These are phyloP conservation scores for Allophyes oxyacanthae DNA, from an alignment of 2,888 invertebrate genomes.

Conservation along the genomic window DNA sequence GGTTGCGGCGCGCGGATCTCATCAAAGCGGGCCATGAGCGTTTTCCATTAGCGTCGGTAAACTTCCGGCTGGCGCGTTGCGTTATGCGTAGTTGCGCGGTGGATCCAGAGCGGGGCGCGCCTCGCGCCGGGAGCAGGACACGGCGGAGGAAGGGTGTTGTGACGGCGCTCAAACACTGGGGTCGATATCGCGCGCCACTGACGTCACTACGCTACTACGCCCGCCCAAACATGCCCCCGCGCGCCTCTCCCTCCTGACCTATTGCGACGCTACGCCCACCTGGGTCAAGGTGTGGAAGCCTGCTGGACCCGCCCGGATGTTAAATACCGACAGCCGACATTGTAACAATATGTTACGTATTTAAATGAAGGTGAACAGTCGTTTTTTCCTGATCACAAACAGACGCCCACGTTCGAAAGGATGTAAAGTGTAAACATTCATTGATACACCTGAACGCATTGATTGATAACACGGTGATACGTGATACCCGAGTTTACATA, in stretches of 20 bases:
- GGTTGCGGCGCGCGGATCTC: slow-evolving; percentile 60
- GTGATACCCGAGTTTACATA: not conserved
- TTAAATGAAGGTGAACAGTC: slow-evolving; percentile 35
- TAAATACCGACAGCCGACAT: slow-evolving; percentile 42
- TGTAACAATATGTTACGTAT: slow-evolving; percentile 40
- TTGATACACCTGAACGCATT: slow-evolving; percentile 41
- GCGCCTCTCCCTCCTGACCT: slow-evolving; percentile 79
- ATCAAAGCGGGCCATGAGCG: slow-evolving; percentile 71
- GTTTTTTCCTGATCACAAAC: slow-evolving; percentile 36
- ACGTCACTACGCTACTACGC: slow-evolving; percentile 89
- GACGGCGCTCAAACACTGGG: slow-evolving; percentile 78
- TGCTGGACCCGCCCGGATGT: slow-evolving; percentile 70
- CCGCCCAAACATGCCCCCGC: slow-evolving; percentile 85
- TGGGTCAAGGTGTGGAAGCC: slow-evolving; percentile 87
- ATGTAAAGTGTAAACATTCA: slow-evolving; percentile 45
- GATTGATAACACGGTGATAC: slow-evolving; percentile 37
- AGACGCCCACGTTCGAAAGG: slow-evolving; percentile 24
- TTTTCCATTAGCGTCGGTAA: slow-evolving; percentile 78
- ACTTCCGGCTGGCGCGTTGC: slow-evolving; percentile 82
- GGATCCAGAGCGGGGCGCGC: slow-evolving; percentile 53
- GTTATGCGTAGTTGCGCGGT: slow-evolving; percentile 83
- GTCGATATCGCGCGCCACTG: slow-evolving; percentile 84
- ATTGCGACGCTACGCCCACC: slow-evolving; percentile 84
- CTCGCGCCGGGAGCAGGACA: slow-evolving; percentile 45
- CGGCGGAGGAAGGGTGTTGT: slow-evolving; percentile 79